These are phyloP conservation scores for Morelia viridis DNA, from an alignment of 2,797 vertebrate species.

Conservation along the genomic window DNA sequence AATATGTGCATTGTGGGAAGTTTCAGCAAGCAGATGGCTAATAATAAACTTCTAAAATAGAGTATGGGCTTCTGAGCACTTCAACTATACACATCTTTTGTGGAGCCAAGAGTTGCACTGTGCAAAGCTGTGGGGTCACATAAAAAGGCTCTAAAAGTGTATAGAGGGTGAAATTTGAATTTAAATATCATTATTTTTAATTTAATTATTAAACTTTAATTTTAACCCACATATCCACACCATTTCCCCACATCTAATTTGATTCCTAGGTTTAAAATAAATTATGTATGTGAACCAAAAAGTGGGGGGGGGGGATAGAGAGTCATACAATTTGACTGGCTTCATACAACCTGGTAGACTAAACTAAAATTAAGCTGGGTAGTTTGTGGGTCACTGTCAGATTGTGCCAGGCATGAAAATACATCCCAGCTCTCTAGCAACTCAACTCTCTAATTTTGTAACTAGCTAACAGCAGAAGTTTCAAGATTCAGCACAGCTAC, in stretches of 20 bases:
- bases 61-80: neutral
- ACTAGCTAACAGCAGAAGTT: neutral
- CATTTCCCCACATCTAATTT: neutral
- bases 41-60: neutral
- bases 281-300: neutral
- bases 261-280: neutral
- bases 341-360: neutral
- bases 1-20: neutral
- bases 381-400: neutral
- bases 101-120: neutral
- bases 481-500: neutral
- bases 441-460: neutral
- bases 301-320: neutral
- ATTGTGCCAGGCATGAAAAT: neutral
- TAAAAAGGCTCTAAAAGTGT: neutral
- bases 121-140: neutral
- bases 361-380: neutral
- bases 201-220: neutral
- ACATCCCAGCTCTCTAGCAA: neutral
- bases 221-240: neutral
- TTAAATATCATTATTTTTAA: neutral
- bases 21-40: neutral
- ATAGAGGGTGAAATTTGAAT: neutral
- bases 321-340: neutral
- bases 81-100: neutral